phyloP scores from a whole-genome alignment of 2,797 vertebrate species.

The Anabas testudineus region DNA sequence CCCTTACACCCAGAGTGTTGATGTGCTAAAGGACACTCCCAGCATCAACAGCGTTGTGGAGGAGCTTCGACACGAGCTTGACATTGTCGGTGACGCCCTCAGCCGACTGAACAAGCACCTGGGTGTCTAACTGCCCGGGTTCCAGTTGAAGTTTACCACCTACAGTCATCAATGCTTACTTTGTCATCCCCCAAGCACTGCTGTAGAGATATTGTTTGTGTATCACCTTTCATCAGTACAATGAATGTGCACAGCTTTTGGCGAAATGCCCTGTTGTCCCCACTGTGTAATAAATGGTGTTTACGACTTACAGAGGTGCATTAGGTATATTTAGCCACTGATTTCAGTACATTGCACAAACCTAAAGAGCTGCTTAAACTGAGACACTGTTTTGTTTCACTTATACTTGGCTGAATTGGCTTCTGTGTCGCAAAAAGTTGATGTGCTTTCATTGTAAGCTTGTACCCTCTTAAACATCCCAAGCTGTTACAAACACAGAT shows the following conservation, averaged over 20 bases:
- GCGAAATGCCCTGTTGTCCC: conserved; percentile 39
- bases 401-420: conserved; percentile 20
- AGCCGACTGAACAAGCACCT: conserved; percentile 90
- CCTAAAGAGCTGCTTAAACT: conserved; percentile 64
- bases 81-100: conserved; percentile 92
- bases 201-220: conserved; percentile 63
- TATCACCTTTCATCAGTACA: conserved; percentile 56
- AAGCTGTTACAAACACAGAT: conserved; percentile 50
- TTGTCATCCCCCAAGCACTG: conserved; percentile 42
- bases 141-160: background rate
- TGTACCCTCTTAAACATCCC: conserved; percentile 33
- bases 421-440: conserved; percentile 43
- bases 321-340: conserved; percentile 44
- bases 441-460: conserved; percentile 43
- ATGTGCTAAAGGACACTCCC: conserved; percentile 91
- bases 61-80: conserved; percentile 94
- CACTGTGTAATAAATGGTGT: conserved; percentile 38
- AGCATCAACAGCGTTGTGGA: conserved; percentile 93
- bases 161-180: conserved; percentile 14
- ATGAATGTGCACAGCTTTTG: conserved; percentile 65
- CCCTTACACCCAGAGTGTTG: conserved; percentile 94
- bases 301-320: conserved; percentile 26
- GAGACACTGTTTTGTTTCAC: conserved; percentile 36
- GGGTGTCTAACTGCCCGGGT: conserved; percentile 80
- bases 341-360: conserved; percentile 54